Percentiles rank a stretch among this genome's conserved stretches.
Conservation (phyloP, 2,113 vertebrate genomes). For the Tychaedon coryphoeus region DNA sequence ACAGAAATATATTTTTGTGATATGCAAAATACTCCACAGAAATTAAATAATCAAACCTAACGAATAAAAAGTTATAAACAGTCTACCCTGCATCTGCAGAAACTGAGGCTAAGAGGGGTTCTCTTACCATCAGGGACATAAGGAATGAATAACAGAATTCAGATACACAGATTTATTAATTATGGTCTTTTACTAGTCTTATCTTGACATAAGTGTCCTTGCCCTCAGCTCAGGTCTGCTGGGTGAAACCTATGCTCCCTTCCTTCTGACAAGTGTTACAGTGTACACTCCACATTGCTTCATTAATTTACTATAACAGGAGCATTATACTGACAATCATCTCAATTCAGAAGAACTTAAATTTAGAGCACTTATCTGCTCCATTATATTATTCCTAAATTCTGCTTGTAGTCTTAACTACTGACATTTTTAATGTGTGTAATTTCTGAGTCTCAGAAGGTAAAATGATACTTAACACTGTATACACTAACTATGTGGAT, state of each 20-base stretch:
- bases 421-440: neutral
- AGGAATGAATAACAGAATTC: neutral
- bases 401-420: neutral
- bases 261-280: neutral
- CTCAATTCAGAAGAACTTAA: neutral
- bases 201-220: neutral
- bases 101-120: neutral
- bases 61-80: neutral
- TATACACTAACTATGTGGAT: fast-evolving
- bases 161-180: neutral
- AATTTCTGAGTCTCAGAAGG: neutral
- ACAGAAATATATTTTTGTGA: neutral
- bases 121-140: neutral
- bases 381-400: neutral
- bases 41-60: neutral
- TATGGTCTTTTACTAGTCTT: neutral
- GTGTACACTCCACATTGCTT: neutral
- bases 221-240: neutral
- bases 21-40: neutral
- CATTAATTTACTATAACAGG: neutral
- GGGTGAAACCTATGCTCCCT: neutral
- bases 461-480: neutral
- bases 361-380: neutral
- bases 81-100: neutral
- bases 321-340: neutral